Conservation (phyloP, 2,888 invertebrate species). For the Sacculina carcini region DNA sequence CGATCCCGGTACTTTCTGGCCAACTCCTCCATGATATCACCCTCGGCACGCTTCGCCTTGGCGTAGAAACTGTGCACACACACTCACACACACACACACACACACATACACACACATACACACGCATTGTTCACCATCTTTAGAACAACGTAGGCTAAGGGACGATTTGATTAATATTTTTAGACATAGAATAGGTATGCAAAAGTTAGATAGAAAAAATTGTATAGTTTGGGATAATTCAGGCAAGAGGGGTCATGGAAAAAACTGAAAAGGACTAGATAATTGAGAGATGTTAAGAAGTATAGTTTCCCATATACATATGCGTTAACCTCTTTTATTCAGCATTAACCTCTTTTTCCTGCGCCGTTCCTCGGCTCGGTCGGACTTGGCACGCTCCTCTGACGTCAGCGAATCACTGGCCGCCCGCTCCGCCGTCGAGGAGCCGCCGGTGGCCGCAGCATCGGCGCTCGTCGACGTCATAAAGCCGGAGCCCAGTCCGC, state of each 20-base stretch:
- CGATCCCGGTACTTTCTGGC: constrained; percentile 79
- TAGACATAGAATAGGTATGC: too few species aligned
- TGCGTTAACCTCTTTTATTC: not conserved
- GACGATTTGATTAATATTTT: too few species aligned
- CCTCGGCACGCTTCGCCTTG: constrained; percentile 74
- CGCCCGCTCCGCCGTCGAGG: constrained; percentile 11
- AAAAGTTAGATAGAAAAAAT: too few species aligned
- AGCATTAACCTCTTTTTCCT: constrained; percentile 53
- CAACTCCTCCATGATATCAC: constrained; percentile 73
- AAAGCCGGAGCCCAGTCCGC: constrained; percentile 24
- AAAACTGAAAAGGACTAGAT: too few species aligned
- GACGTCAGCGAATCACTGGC: not conserved
- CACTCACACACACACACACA: not conserved
- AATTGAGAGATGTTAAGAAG: too few species aligned
- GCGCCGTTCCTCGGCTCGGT: constrained; percentile 53
- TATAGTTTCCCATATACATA: too few species aligned
- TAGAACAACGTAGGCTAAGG: too few species aligned
- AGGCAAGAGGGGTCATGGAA: too few species aligned
- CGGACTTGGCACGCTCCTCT: constrained; percentile 17
- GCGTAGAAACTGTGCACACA: constrained; percentile 45
- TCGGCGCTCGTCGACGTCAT: constrained; percentile 18
- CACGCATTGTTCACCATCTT: not conserved
- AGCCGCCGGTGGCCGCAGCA: constrained; percentile 13
- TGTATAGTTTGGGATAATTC: too few species aligned
- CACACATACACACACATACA: too few species aligned